Evolutionary conservation across 2,888 invertebrate species (phyloP), one percentile per base, ranked within the genome.

Genomic region (Harmothoe impar): DNA sequence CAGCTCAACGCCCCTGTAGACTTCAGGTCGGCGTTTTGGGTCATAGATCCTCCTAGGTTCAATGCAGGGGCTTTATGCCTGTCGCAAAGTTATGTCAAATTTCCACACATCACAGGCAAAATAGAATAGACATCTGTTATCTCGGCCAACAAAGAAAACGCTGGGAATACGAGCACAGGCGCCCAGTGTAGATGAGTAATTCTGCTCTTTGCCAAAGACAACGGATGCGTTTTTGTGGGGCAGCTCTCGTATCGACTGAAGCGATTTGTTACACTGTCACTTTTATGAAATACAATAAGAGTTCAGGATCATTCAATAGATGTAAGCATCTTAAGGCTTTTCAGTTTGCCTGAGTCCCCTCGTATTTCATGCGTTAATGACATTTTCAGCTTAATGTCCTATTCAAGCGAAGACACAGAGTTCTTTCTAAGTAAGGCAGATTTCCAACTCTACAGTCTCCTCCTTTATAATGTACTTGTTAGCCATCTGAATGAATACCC

Each of bases 251-350:
- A 81, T 81, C 81, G 81, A 25, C 43, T 20, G 35, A n/a, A 20
- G 33, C 43, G 35, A 81, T 81, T 43, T 81, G 81, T 81, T 81
- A 81, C 23, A 33, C 20, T 81, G 81, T 81, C 81, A 81, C 23
- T 81, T 81, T 81, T 81, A 81, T 81, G 81, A 81, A 81, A 81
- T 81, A 81, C 81, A 81, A 81, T 81, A 81, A 43, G 35, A 81
- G 33, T 43, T 81, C 23, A 0, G 81, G 81, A 81, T 81, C 81
- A 81, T 81, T 81, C 81, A 81, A 81, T 81, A 35, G 25, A 81
- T 81, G 81, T 81, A 81, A 81, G 81, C 81, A 43, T 81, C 81
- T 81, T 81, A 81, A 43, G 15, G 81, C 43, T 43, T 81, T 81
- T n/a, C 35, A 33, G 43, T 81, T 81, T 81, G 81, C 81, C 43